Percentiles rank a stretch among this genome's conserved stretches.
Evolutionary conservation across 64 coral and sea anemone genomes (phyloP).

Genomic region (Anthopleura sola): DNA sequence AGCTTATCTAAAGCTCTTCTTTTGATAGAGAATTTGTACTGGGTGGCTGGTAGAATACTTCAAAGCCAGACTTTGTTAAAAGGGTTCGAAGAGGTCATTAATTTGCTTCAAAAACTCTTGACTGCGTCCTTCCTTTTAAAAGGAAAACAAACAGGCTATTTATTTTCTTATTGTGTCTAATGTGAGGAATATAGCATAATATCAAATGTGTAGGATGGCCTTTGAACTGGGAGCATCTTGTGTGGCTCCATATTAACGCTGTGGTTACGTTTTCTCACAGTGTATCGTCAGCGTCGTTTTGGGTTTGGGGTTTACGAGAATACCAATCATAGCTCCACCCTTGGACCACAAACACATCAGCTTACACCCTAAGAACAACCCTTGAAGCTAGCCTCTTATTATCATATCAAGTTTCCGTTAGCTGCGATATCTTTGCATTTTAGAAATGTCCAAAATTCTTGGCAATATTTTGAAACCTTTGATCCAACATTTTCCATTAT

Average conservation of each 20-base stretch:
- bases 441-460: neutral
- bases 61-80: neutral
- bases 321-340: neutral
- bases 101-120: neutral
- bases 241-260: neutral
- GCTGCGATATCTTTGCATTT: neutral
- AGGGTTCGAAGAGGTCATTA: neutral
- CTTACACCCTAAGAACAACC: neutral
- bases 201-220: neutral
- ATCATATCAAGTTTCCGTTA: neutral
- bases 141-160: neutral
- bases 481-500: neutral
- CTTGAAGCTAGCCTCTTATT: neutral
- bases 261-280: neutral
- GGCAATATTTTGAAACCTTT: neutral
- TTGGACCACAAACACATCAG: neutral
- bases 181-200: neutral
- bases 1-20: neutral
- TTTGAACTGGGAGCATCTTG: neutral
- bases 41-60: neutral
- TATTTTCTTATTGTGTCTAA: neutral
- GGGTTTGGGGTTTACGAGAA: neutral
- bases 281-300: neutral
- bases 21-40: neutral
- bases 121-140: neutral